Conservation (phyloP, 2,113 vertebrate species). For the Pomatorhinus ruficollis region DNA sequence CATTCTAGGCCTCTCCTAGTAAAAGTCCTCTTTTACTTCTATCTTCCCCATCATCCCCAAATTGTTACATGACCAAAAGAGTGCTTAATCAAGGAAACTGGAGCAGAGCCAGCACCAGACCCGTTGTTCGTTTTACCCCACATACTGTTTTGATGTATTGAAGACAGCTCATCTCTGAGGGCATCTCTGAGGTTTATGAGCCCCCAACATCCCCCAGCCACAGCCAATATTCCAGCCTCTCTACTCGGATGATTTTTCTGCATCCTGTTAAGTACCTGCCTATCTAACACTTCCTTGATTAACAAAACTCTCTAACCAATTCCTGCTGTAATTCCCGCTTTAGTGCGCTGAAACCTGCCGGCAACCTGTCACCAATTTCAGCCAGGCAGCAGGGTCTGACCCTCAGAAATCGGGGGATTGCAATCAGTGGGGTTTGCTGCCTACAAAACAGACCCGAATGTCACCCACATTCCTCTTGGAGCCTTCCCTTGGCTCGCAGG, state of each 20-base stretch:
- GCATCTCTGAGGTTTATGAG: background rate
- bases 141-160: background rate
- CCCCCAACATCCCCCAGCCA: background rate
- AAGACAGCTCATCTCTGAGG: background rate
- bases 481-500: fast-evolving
- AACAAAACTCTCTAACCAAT: background rate
- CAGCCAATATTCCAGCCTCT: background rate
- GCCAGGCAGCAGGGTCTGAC: background rate
- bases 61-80: background rate
- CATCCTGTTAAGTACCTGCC: background rate
- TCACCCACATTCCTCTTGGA: background rate
- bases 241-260: background rate
- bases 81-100: background rate
- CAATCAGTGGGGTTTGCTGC: background rate
- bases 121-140: background rate
- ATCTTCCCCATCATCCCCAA: background rate
- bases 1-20: background rate
- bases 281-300: background rate
- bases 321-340: background rate
- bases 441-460: background rate
- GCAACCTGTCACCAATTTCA: fast-evolving
- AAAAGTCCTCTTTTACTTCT: background rate
- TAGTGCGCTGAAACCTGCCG: background rate
- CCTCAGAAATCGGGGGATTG: background rate
- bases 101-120: fast-evolving